Conservation (phyloP, 2,113 vertebrate species). For the Cyanoliseus patagonus region DNA sequence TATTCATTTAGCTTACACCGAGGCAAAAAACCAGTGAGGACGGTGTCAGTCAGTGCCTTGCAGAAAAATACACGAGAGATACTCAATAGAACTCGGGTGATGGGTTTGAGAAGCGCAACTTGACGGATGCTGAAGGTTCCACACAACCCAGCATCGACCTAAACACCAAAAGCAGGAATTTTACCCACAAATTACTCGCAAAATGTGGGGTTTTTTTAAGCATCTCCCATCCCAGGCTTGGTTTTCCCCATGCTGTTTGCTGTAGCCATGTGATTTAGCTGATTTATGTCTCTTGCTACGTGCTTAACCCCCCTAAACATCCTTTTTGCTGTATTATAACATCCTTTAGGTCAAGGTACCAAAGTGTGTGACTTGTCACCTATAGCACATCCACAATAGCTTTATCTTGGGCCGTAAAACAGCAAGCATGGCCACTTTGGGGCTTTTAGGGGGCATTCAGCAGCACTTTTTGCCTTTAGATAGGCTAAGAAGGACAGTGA, state of each 20-base stretch:
- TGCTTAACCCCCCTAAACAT: neutral
- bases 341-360: neutral
- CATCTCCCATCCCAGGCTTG: neutral
- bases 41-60: constrained; percentile 39
- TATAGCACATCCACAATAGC: fast-evolving
- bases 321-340: neutral
- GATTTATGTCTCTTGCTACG: neutral
- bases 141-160: neutral
- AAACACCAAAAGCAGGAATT: neutral
- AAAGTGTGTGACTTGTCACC: fast-evolving
- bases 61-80: neutral
- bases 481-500: neutral
- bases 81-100: neutral
- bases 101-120: neutral
- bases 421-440: fast-evolving
- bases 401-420: fast-evolving
- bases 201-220: neutral
- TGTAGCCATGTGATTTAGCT: fast-evolving
- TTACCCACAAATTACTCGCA: neutral
- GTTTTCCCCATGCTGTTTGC: neutral
- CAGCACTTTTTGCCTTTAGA: neutral
- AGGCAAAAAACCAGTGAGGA: neutral
- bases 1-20: constrained; percentile 24
- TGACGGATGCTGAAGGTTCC: neutral
- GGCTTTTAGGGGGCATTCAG: neutral